Evolutionary conservation across 2,888 invertebrate species (phyloP).

Genomic region (Agrochola litura): DNA sequence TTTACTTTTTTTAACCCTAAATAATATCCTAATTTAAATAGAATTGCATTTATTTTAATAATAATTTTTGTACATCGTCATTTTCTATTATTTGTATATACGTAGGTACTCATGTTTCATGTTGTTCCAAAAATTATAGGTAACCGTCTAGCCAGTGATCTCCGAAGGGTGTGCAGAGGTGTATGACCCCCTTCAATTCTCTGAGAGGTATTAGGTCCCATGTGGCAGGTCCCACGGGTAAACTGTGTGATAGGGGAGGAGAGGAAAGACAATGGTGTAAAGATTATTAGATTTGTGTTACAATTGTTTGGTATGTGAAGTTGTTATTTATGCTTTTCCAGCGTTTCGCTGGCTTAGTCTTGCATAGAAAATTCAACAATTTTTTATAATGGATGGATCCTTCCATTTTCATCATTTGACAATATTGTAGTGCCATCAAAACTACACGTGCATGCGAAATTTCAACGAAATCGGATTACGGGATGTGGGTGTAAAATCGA

Average conservation of each 20-base stretch:
- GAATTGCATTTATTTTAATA: too few species aligned
- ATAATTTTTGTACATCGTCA: too few species aligned
- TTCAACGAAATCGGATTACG: conserved; percentile 5
- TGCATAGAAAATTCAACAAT: too few species aligned
- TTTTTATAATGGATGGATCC: too few species aligned
- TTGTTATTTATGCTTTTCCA: neutral
- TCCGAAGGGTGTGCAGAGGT: conserved; percentile 41
- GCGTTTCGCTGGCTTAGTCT: too few species aligned
- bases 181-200: conserved; percentile 45
- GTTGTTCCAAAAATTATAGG: neutral
- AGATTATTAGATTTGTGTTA: conserved; percentile 55
- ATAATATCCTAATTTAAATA: too few species aligned
- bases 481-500: neutral
- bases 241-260: conserved; percentile 33
- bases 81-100: too few species aligned
- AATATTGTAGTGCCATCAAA: neutral
- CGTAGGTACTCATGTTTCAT: neutral
- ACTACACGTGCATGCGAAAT: conserved; percentile 4
- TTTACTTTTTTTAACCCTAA: too few species aligned
- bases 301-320: conserved; percentile 15
- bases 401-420: neutral
- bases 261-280: conserved; percentile 41
- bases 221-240: conserved; percentile 52
- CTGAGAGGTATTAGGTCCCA: conserved; percentile 43
- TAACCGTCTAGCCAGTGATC: conserved; percentile 12